Base-by-base conservation (phyloP, 2,113 vertebrate genomes). In the Crotalus horridus region DNA sequence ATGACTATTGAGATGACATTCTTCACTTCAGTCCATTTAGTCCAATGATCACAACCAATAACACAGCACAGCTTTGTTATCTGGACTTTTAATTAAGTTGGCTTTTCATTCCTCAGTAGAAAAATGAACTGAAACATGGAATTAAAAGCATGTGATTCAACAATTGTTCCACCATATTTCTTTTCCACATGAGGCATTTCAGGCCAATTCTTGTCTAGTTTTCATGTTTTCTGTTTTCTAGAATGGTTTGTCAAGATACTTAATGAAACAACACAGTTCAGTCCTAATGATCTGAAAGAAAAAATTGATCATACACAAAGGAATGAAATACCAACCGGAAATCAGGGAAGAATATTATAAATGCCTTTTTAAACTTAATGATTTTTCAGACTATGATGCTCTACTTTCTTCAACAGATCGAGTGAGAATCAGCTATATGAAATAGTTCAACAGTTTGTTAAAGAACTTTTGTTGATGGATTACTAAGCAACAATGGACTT, bases 201-300 rank as follows among this genome's bases (percentile, higher is more conserved):
- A 4, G 4, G 64, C 89, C 86, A 92, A 92, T 23, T 48, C 24
- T 23, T 87, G 91, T 90, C 89, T 90, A 89, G 69, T 55, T 29
- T 94, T 26, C 88, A 11, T 0, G 0, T 58, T 90, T 39, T 26
- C 23, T 94, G 93, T 33, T 91, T 69, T 26, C 56, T 90, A 86
- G 87, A 92, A 64, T 86, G 24, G 93, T 91, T 94, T 92, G 89
- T 93, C n/a, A 26, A 55, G 0, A 90, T 94, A 59, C 91, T 94
- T 95, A 6, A 11, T 11, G 87, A 55, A 90, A 39, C 58, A 93
- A 92, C 91, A 10, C 0, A 39, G 81, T 91, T 94, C 23, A 74
- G 39, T 46, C 6, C 87, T 87, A 92, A 61, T 87, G 91, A 2
- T 64, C 93, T 9, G 86, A 58, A 86, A 93, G 20, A 53, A 1